Evolutionary conservation across 2,888 invertebrate genomes (phyloP), one percentile per base, ranked within the genome.

Genomic region (Tetragonisca angustula): DNA sequence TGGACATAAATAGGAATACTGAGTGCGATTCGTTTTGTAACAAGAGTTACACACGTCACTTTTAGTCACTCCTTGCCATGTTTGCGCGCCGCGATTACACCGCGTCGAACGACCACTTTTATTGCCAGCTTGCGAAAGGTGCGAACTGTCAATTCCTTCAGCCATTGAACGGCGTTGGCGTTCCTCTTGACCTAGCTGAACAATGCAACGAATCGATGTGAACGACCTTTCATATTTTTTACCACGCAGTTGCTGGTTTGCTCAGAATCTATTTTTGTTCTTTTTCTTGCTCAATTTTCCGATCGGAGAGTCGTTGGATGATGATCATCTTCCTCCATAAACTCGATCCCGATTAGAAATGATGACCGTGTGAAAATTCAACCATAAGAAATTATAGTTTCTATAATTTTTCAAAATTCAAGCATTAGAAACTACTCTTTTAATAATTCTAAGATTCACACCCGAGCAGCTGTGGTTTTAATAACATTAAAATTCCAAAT

Each of bases 141-240:
- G 85, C 86, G 72, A 88, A 82, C 76, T 76, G 86, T 79, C 71
- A 77, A 87, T 88, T 62, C 80, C 68, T 75, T 74, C 59, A 62
- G 62, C 54, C 71, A 61, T 82, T 80, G 61, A 76, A 78, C 74
- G n/a, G 87, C 88, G 88, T 88, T 88, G 88, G 88, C 88, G 88
- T 88, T 65, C 85, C 74, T 85, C 87, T 79, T 85, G 88, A 88
- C 83, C 83, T 69, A 74, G 50, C 79, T 59, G 73, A 88, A 88
- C 88, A 88, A 88, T 84, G 86, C 84, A 67, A 65, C 17, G 83
- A 86, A 88, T 88, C 87, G 88, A 85, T 85, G 88, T 85, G 88
- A 88, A 88, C 61, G 88, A 78, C 80, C 88, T 76, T 69, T 79
- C 32, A 24, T 43, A 32, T 27, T 79, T 56, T 68, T 61, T 27